Evolutionary conservation across 2,113 vertebrate species (phyloP).

Genomic region (Elephas maximus): DNA sequence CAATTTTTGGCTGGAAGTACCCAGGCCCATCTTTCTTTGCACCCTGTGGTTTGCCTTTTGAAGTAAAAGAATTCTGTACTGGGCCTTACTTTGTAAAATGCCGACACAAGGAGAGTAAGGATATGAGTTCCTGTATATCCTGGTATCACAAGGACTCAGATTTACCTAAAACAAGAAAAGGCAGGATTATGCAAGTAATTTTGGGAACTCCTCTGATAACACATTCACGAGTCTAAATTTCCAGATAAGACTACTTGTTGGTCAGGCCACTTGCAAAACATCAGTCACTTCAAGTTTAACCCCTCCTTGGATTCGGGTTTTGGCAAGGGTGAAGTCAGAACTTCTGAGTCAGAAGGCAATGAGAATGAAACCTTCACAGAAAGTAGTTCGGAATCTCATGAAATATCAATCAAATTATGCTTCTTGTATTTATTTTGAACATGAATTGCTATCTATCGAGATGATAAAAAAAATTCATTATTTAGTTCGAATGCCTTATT

Average conservation of each 20-base stretch:
- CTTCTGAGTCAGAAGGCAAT: background rate
- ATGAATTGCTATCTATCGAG: background rate
- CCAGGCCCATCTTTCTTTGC: background rate
- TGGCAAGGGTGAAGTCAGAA: background rate
- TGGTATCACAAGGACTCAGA: background rate
- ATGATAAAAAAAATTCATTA: background rate
- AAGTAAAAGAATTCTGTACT: constrained; percentile 61
- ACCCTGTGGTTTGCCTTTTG: constrained; percentile 47
- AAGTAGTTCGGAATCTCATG: background rate
- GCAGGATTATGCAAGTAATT: background rate
- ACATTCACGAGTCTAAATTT: constrained; percentile 3
- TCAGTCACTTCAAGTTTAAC: constrained; percentile 17
- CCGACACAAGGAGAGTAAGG: background rate
- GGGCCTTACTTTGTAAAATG: background rate
- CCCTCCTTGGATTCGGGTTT: background rate
- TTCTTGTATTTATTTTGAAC: constrained; percentile 46
- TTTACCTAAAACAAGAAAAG: background rate
- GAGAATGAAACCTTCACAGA: background rate
- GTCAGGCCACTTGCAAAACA: constrained; percentile 11
- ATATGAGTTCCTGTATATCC: background rate
- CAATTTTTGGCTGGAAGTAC: constrained; percentile 28
- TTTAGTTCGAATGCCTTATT: background rate
- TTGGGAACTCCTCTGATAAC: background rate
- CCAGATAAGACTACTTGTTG: background rate
- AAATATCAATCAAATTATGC: background rate